Evolutionary conservation across 2,113 vertebrate genomes (phyloP).

Genomic region (Tylochromis polylepis): DNA sequence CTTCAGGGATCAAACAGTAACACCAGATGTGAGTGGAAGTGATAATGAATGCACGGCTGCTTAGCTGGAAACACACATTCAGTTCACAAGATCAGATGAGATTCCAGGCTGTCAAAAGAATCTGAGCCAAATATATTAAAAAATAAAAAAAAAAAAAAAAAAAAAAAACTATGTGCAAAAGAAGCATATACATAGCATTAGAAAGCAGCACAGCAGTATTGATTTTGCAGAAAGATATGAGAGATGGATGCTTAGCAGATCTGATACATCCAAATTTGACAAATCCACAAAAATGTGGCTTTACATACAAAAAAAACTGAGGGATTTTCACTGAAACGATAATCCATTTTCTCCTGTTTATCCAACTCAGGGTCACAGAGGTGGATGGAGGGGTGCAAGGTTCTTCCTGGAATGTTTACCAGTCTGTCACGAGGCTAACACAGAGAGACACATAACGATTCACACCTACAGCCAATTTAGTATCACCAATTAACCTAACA

Average conservation of each 20-base stretch:
- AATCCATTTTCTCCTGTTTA: neutral
- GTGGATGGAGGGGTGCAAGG: neutral
- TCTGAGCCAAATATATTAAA: neutral
- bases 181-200: neutral
- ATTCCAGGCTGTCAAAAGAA: neutral
- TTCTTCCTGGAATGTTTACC: neutral
- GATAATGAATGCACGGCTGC: neutral
- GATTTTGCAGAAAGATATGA: neutral
- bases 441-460: neutral
- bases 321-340: neutral
- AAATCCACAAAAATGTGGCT: neutral
- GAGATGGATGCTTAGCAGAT: neutral
- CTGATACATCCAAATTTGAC: neutral
- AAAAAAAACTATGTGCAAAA: neutral
- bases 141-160: neutral
- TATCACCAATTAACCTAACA: neutral
- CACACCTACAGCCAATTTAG: neutral
- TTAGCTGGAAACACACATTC: neutral
- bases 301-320: neutral
- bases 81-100: neutral
- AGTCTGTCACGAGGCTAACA: neutral
- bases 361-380: neutral
- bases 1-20: neutral
- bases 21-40: neutral
- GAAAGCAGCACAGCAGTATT: neutral